These are phyloP conservation scores for Operophtera brumata DNA, from an alignment of 2,888 invertebrate species.

Conservation along the genomic window DNA sequence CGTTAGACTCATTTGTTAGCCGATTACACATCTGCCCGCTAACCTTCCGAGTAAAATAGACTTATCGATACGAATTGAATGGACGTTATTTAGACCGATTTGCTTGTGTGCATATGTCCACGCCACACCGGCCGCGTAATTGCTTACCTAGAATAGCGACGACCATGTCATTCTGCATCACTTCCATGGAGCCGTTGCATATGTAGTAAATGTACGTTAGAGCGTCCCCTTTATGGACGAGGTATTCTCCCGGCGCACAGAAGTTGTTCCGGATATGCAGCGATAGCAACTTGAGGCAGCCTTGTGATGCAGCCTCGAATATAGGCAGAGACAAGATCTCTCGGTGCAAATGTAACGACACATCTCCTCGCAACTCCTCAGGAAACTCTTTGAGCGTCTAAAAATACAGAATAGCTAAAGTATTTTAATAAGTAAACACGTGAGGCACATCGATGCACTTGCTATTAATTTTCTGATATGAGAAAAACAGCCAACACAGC, in stretches of 20 bases:
- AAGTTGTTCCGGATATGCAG: constrained; percentile 96
- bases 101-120: constrained; percentile 1
- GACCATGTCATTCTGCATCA: constrained; percentile 97
- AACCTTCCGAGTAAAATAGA: constrained; percentile 4
- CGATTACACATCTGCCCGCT: constrained; percentile 6
- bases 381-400: constrained; percentile 97
- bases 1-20: neutral
- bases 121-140: neutral
- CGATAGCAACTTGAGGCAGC: constrained; percentile 94
- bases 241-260: constrained; percentile 97
- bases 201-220: constrained; percentile 96
- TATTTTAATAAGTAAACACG: constrained; percentile 19
- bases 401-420: constrained; percentile 44
- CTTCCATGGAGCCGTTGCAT: constrained; percentile 98
- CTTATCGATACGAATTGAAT: constrained; percentile 22
- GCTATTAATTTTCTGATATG: neutral
- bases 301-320: constrained; percentile 96
- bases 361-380: constrained; percentile 96
- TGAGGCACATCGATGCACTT: constrained; percentile 8
- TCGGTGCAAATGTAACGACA: constrained; percentile 96
- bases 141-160: constrained; percentile 96
- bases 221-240: constrained; percentile 96
- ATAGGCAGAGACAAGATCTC: constrained; percentile 96
- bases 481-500: constrained; percentile 6
- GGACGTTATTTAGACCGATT: constrained; percentile 17